Base-by-base conservation (phyloP, 92 coral and sea anemone genomes). In the Porites evermanni region DNA sequence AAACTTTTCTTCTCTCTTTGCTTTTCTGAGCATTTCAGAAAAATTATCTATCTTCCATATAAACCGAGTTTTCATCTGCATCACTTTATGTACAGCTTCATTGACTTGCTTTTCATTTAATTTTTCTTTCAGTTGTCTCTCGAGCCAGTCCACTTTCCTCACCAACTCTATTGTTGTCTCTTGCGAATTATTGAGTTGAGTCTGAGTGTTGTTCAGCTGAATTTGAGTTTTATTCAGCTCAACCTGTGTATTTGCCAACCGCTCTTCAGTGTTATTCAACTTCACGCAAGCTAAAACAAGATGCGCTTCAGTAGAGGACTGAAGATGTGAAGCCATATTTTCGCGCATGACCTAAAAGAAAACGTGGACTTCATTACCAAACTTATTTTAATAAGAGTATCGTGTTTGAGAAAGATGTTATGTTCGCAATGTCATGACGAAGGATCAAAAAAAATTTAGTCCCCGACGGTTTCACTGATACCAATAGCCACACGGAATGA, bases 11-110 rank as follows among this genome's bases (percentile, higher is more conserved):
- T 87, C 84, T 3, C 8, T 69, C 47, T 76, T 88, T 6, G 80
- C 67, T 17, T 59, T n/a, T 12, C 77, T 68, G 29, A 79, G n/a
- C 5, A 53, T 26, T 70, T 86, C 64, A 52, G 61, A 18, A 53
- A 86, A 51, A n/a, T 79, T 44, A 24, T 65, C 21, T 8, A 90
- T 63, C 82, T 84, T 90, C 93, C 93, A 90, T 16, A 85, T 58
- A 50, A 80, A 76, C 18, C 7, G 2, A 7, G 17, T 17, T 0
- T 17, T 21, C 8, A n/a, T 12, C 51, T 6, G 23, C 77, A 72
- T 17, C 0, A 11, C 58, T 16, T 13, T 32, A 44, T 71, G 7
- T 1, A 32, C 75, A 16, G 50, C 19, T 19, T 19, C 23, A 9
- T 65, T 3, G 0, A 38, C 29, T 11, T 14, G 29, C 14, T 4